A percentile compares a stretch with the other conserved stretches of the same genome.
These are phyloP conservation scores for Ectobius pallidus DNA, from an alignment of 2,888 invertebrate genomes.

Conservation along the genomic window DNA sequence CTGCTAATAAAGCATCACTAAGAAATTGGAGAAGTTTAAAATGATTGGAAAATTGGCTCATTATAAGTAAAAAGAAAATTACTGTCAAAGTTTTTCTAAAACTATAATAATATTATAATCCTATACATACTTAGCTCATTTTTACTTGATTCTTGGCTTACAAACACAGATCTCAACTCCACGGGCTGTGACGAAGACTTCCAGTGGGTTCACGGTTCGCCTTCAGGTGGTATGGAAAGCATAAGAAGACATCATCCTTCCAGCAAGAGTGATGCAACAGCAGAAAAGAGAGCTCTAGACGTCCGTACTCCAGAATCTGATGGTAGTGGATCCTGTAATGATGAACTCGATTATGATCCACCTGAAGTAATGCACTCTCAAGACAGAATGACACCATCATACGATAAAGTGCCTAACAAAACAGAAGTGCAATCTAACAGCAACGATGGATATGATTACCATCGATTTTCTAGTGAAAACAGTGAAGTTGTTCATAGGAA, in stretches of 20 bases:
- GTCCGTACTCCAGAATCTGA: not conserved
- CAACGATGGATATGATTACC: not conserved
- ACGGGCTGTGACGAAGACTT: constrained; percentile 71
- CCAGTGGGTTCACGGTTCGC: constrained; percentile 63
- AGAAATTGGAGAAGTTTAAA: no score
- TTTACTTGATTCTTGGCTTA: no score
- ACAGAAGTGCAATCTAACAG: not conserved
- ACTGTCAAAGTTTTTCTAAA: no score
- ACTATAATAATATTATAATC: no score
- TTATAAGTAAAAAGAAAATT: no score
- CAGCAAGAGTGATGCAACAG: not conserved
- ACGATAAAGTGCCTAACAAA: not conserved
- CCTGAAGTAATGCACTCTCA: not conserved
- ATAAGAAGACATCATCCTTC: not conserved
- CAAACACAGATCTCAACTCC: constrained; percentile 62
- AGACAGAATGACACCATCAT: not conserved
- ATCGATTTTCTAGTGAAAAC: not conserved
- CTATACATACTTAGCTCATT: no score
- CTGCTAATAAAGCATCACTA: no score
- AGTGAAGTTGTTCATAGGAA: constrained; percentile 8
- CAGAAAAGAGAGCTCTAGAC: not conserved
- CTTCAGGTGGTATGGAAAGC: not conserved
- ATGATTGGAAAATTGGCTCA: no score
- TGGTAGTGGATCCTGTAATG: not conserved
- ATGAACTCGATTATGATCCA: not conserved